A percentile compares a stretch with the other conserved stretches of the same genome.
Evolutionary conservation across 2,797 vertebrate species (phyloP).

Genomic region (Poliocrania exsul): DNA sequence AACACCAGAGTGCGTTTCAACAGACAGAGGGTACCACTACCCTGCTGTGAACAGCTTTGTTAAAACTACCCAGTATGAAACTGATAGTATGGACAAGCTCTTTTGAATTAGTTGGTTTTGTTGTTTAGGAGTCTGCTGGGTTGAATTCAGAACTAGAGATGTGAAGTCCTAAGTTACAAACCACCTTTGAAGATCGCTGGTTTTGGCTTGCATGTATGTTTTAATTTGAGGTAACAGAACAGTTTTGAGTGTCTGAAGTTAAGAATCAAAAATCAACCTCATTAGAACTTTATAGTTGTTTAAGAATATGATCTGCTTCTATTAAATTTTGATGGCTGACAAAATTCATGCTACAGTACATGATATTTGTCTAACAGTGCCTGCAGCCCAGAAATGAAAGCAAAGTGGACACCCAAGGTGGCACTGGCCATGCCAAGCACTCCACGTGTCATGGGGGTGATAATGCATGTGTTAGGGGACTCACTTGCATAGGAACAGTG

Average conservation of each 20-base stretch:
- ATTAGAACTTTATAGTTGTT: not conserved
- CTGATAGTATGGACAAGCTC: not conserved
- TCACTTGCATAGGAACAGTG: accelerated
- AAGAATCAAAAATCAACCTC: not conserved
- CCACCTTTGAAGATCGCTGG: not conserved
- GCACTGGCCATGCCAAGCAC: not conserved
- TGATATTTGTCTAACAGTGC: not conserved
- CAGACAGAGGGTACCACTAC: not conserved
- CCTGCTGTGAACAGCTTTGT: not conserved
- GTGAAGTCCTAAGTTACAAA: not conserved
- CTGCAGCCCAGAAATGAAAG: not conserved
- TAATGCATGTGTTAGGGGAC: not conserved
- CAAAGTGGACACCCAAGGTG: not conserved
- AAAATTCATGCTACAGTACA: not conserved
- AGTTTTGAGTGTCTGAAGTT: not conserved
- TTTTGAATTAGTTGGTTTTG: not conserved
- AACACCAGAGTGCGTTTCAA: not conserved
- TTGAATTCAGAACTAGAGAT: not conserved
- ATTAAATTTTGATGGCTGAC: not conserved
- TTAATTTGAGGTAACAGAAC: not conserved
- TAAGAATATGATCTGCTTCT: not conserved
- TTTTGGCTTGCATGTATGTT: not conserved
- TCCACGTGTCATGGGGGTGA: too few relatives aligned
- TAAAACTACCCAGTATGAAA: not conserved
- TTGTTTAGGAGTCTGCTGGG: not conserved